A percentile compares a stretch with the other conserved stretches of the same genome.
Conservation (phyloP, 2,113 vertebrate genomes). For the Oncorhynchus tshawytscha region DNA sequence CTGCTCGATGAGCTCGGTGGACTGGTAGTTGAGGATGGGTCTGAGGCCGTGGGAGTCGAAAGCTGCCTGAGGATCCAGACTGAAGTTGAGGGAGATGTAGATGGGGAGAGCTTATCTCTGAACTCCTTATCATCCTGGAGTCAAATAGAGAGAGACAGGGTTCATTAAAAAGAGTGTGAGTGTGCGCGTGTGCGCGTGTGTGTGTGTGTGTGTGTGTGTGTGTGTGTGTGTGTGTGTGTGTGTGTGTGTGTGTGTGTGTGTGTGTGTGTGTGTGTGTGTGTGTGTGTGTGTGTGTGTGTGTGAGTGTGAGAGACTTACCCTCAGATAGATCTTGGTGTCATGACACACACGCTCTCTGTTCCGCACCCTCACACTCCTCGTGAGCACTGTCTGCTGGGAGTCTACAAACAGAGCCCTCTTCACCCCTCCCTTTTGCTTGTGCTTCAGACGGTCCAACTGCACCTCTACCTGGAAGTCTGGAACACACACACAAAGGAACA, state of each 20-base stretch:
- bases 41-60: slow-evolving; percentile 76
- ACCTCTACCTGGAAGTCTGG: slow-evolving; percentile 85
- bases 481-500: slow-evolving; percentile 7
- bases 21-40: slow-evolving; percentile 85
- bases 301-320: slow-evolving; percentile 60
- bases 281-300: no score
- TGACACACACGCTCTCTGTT: slow-evolving; percentile 75
- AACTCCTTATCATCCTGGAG: slow-evolving; percentile 87
- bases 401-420: slow-evolving; percentile 82
- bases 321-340: slow-evolving; percentile 83
- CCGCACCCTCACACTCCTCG: slow-evolving; percentile 67
- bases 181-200: no score
- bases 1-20: slow-evolving; percentile 77
- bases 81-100: slow-evolving; percentile 85
- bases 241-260: neutral
- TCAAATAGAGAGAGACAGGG: slow-evolving; percentile 21
- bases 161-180: neutral
- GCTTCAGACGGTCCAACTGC: slow-evolving; percentile 83
- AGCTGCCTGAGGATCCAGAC: slow-evolving; percentile 77
- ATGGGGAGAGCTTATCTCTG: slow-evolving; percentile 91
- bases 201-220: no score
- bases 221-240: no score
- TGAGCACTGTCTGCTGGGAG: slow-evolving; percentile 74
- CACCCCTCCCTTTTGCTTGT: slow-evolving; percentile 83
- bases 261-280: neutral